Base-by-base conservation (phyloP, 1,140 invertebrate genomes). In the Chironomus striatipennis region DNA sequence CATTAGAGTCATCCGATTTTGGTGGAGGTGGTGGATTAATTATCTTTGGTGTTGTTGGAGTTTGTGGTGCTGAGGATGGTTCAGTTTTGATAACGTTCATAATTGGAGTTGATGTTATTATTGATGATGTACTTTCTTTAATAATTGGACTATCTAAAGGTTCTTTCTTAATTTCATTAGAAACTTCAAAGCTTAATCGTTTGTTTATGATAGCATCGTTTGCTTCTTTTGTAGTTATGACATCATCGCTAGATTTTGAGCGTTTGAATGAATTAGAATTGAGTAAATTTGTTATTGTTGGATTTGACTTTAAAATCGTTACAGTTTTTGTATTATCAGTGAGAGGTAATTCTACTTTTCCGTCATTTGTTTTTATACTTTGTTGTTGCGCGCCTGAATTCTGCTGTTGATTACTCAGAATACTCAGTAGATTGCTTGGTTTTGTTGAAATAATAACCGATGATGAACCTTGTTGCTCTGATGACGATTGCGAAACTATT, bases 1-100 rank as follows among this genome's bases (percentile, higher is more conserved):
- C 94, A 84, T 97, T 96, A 1, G 91, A 91, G 76, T 94, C 91
- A 77, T 93, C 91, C 72, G 87, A 85, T 78, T 85, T 89, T 79
- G 75, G 74, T 81, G 76, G 73, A n/a, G 79, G 75, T 34, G 79
- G 75, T 24, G 75, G 76, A 67, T 67, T 67, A 65, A 74, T 73
- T 24, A 81, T 73, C 20, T 74, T 75, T 6, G 80, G 80, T 75
- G 78, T 79, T n/a, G 79, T 80, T 42, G 74, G 75, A 18, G 20
- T n/a, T 64, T 34, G 34, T 12, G 15, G 70, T 42, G 70, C 34
- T 73, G 47, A 57, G 17, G 73, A 70, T 57, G 15, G 20, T 15
- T 64, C 73, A 21, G 75, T 67, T 20, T 74, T 76, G 10, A 75
- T 73, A 20, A 73, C 72, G 20, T 57, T 20, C n/a, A 47, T 21